Evolutionary conservation across 2,797 vertebrate species (phyloP).

Genomic region (Bradypodion pumilum): DNA sequence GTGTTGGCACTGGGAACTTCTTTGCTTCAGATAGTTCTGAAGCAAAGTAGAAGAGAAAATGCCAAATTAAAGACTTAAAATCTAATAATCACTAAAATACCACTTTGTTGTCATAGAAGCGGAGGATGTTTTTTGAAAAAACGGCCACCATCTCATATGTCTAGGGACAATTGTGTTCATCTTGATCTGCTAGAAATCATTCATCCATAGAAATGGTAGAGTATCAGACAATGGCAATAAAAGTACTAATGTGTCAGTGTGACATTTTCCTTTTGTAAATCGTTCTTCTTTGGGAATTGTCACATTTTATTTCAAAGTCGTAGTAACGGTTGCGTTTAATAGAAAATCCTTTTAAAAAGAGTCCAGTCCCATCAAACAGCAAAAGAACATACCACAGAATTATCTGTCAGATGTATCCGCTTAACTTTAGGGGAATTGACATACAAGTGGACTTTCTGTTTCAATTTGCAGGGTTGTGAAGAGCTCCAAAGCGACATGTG

Average conservation of each 20-base stretch:
- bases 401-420: not conserved
- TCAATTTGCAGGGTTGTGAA: slow-evolving; percentile 13
- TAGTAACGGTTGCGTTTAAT: slow-evolving; percentile 10
- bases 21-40: not conserved
- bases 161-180: slow-evolving; percentile 4
- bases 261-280: slow-evolving; percentile 17
- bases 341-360: slow-evolving; percentile 4
- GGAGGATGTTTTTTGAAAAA: not conserved
- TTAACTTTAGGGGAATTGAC: slow-evolving; percentile 20
- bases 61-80: not conserved
- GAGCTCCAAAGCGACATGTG: not conserved
- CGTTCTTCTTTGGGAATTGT: slow-evolving; percentile 22
- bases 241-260: slow-evolving; percentile 5
- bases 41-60: not conserved
- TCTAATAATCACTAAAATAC: not conserved
- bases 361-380: not conserved
- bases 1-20: no score
- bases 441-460: slow-evolving; percentile 9
- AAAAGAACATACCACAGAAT: slow-evolving; percentile 18
- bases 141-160: not conserved
- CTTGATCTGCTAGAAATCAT: slow-evolving; percentile 12
- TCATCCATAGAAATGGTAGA: slow-evolving; percentile 1
- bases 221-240: not conserved
- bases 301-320: slow-evolving; percentile 22
- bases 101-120: not conserved